Evolutionary conservation across 2,113 vertebrate species (phyloP).

Genomic region (Oophaga pumilio): DNA sequence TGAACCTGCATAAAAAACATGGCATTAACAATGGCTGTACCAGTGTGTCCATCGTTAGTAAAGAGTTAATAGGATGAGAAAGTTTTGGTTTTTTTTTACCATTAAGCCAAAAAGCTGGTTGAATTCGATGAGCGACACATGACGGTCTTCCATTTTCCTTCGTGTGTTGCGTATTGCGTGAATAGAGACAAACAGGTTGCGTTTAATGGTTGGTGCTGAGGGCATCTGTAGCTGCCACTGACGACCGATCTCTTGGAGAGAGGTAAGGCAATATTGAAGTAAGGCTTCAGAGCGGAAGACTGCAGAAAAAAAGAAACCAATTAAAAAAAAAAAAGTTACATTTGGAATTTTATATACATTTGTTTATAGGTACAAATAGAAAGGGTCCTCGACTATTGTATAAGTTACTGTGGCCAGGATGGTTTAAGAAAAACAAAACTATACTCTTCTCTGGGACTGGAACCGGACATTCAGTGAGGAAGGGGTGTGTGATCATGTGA

Average conservation of each 20-base stretch:
- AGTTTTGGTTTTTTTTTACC: slow-evolving; percentile 65
- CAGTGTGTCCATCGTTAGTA: too few relatives aligned
- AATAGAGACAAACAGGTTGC: slow-evolving; percentile 72
- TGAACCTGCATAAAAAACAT: too few relatives aligned
- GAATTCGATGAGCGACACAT: slow-evolving; percentile 80
- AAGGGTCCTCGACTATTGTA: too few relatives aligned
- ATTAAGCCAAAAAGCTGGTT: slow-evolving; percentile 84
- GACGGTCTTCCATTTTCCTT: slow-evolving; percentile 95
- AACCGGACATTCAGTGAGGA: too few relatives aligned
- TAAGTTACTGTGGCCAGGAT: too few relatives aligned
- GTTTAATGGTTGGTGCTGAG: not conserved
- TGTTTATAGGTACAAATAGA: too few relatives aligned
- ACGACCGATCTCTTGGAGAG: slow-evolving; percentile 73
- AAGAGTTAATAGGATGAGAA: too few relatives aligned
- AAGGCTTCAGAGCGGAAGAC: slow-evolving; percentile 79
- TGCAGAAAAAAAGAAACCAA: slow-evolving; percentile 43
- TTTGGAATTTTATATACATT: too few relatives aligned
- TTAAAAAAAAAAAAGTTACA: not conserved
- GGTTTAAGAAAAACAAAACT: too few relatives aligned
- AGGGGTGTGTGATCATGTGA: too few relatives aligned
- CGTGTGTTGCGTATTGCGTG: slow-evolving; percentile 89
- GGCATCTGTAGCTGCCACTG: slow-evolving; percentile 74
- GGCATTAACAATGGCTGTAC: too few relatives aligned
- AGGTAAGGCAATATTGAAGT: slow-evolving; percentile 79
- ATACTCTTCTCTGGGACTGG: too few relatives aligned